These are phyloP conservation scores for Pterostichus madidus DNA, from an alignment of 2,888 invertebrate species.

Conservation along the genomic window DNA sequence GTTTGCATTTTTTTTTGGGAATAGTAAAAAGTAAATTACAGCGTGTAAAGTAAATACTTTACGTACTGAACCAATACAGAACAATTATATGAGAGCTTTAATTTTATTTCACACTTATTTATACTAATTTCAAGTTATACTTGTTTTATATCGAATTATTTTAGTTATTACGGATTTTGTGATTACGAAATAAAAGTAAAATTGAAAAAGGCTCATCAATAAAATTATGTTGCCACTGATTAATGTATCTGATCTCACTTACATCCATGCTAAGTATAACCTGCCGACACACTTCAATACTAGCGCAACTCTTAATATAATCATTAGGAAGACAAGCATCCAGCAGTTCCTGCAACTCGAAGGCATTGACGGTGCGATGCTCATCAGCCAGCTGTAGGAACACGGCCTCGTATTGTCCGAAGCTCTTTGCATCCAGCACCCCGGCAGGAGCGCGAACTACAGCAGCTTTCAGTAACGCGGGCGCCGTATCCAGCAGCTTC, in stretches of 20 bases:
- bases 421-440: constrained; percentile 84
- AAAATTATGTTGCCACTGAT: too few species aligned
- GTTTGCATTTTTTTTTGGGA: too few species aligned
- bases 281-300: constrained; percentile 94
- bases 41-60: too few species aligned
- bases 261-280: constrained; percentile 93
- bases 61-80: too few species aligned
- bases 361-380: constrained; percentile 92
- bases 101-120: too few species aligned
- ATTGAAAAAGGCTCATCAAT: too few species aligned
- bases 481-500: constrained; percentile 84
- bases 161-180: too few species aligned
- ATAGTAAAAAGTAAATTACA: too few species aligned
- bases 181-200: too few species aligned
- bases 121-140: too few species aligned
- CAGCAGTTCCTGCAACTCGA: constrained; percentile 92
- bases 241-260: constrained; percentile 79
- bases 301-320: constrained; percentile 96
- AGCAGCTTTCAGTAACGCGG: constrained; percentile 85
- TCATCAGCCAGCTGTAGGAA: constrained; percentile 95
- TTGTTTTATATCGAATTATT: too few species aligned
- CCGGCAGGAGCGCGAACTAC: constrained; percentile 86
- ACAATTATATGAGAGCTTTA: too few species aligned
- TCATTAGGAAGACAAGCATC: constrained; percentile 96
- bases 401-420: constrained; percentile 92